Conservation (phyloP, 2,888 invertebrate genomes). For the Lamellibrachia columna region DNA sequence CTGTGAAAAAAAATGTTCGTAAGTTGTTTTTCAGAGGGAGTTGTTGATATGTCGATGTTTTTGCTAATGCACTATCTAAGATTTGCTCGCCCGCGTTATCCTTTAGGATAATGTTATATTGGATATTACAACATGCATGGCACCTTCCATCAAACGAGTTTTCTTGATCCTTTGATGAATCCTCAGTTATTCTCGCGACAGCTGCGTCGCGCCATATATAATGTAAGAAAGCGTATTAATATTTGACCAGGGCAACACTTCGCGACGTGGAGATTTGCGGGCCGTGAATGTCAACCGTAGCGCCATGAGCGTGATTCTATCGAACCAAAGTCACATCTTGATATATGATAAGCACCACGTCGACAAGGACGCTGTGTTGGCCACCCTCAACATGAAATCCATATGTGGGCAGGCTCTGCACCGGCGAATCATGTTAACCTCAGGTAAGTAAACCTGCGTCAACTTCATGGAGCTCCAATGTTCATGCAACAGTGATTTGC, state of each 20-base stretch:
- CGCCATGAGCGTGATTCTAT: conserved; percentile 99
- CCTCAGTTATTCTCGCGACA: not conserved
- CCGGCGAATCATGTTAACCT: not conserved
- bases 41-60: not conserved
- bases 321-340: conserved; percentile 81
- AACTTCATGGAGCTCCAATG: too few species aligned
- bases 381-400: conserved; percentile 86
- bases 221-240: not conserved
- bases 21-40: not conserved
- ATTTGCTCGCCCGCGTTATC: too few species aligned
- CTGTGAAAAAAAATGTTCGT: not conserved
- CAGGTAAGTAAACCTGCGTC: not conserved
- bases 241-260: conserved; percentile 84
- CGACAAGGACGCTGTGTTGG: conserved; percentile 98
- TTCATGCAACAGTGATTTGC: too few species aligned
- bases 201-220: not conserved
- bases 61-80: too few species aligned
- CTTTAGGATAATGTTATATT: too few species aligned
- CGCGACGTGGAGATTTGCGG: conserved; percentile 95
- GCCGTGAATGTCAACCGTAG: conserved; percentile 98
- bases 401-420: conserved; percentile 41
- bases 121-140: too few species aligned
- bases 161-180: too few species aligned
- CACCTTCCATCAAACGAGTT: too few species aligned
- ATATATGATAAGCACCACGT: conserved; percentile 89